Base-by-base conservation (phyloP, 2,113 vertebrate species). In the Lamprologus tigripictilis region DNA sequence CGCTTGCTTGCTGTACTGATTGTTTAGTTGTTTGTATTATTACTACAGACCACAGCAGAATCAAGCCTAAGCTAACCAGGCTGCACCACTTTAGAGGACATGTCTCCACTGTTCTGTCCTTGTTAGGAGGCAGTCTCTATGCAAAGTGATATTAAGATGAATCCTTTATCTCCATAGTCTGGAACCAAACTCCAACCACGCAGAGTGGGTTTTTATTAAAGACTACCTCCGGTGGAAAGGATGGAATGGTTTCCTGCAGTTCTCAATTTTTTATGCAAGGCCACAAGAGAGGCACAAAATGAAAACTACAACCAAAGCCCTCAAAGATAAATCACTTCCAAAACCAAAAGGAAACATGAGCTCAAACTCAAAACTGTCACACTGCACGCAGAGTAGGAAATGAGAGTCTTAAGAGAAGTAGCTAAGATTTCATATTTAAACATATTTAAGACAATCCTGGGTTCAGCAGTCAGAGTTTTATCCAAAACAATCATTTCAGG, bases 261-360 rank as follows among this genome's bases (percentile, higher is more conserved):
- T 11, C 55, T 58, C 0, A 28, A 28, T 28, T 58, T 5, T 58
- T 0, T 2, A 61, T 31, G 26, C 31, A 63, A 7, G 31, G 58
- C 6, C 17, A 63, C 31, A 7, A 63, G 17, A 33, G 17, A 63
- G 58, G 9, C 31, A 35, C 17, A 19, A 63, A 63, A 35, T 35
- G 31, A n/a, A 0, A 35, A 63, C 31, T 63, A 35, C 58, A 63
- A 7, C 9, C 58, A 35, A 31, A 31, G 26, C 16, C 9, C 17
- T 35, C 58, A 35, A 35, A 33, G 16, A 35, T 12, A n/a, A 12
- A 63, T 63, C 16, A 35, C 31, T 0, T n/a, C 58, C 58, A 35
- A 63, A 63, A 63, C 58, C 31, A 63, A n/a, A 35, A 63, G 58
- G 0, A 63, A 63, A n/a, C 4, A 63, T 63, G 58, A 35, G 19